These are phyloP conservation scores for Prunella himalayana DNA, from an alignment of 2,113 vertebrate genomes.

Conservation along the genomic window DNA sequence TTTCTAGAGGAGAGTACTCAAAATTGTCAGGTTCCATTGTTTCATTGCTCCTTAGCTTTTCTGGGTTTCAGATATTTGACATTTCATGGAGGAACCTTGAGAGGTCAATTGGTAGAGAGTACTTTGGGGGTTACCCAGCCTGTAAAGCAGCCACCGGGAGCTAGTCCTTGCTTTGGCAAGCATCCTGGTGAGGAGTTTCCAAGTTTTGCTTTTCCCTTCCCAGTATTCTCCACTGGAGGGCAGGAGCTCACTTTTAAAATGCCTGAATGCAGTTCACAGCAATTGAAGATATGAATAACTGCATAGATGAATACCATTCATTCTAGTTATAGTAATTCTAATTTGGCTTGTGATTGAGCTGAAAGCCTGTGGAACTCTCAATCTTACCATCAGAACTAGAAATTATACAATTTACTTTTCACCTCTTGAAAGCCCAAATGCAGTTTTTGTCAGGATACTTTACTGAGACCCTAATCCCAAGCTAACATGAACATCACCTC, in stretches of 20 bases:
- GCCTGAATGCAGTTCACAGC: background rate
- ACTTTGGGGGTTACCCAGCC: background rate
- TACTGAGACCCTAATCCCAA: background rate
- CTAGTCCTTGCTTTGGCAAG: background rate
- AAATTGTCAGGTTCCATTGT: background rate
- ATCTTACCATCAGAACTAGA: background rate
- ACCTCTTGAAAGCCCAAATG: background rate
- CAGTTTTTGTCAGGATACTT: background rate
- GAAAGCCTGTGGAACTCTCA: background rate
- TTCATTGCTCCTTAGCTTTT: background rate
- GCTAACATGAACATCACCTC: background rate
- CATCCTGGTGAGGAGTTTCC: background rate
- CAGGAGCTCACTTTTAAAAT: constrained; percentile 7
- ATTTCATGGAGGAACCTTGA: background rate
- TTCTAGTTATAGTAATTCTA: background rate
- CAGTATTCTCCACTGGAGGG: constrained; percentile 33
- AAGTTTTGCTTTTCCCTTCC: background rate
- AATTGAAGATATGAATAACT: background rate
- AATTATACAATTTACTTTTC: background rate
- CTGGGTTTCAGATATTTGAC: background rate
- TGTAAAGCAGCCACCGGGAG: background rate
- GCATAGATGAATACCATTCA: background rate
- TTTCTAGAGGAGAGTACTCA: background rate
- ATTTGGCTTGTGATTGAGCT: background rate
- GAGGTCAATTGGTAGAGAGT: background rate